Conservation (phyloP, 2,113 vertebrate genomes). For the Lanius ludovicianus region DNA sequence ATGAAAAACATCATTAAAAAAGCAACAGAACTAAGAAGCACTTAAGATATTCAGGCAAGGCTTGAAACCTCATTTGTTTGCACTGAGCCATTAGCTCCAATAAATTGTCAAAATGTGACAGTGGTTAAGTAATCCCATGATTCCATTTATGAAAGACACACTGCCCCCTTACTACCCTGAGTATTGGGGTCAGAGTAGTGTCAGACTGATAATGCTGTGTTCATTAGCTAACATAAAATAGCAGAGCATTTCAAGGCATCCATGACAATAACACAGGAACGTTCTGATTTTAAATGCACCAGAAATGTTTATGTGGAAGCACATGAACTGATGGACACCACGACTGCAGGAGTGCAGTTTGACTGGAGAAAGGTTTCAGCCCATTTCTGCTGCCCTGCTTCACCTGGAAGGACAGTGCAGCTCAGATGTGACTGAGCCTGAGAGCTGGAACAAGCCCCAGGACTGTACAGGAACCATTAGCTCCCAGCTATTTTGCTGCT, state of each 20-base stretch:
- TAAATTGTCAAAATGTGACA: neutral
- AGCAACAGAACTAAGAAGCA: neutral
- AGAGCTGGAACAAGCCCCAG: neutral
- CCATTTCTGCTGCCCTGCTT: neutral
- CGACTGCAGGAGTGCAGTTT: neutral
- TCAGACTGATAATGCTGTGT: neutral
- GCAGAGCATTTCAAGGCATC: neutral
- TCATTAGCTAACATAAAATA: neutral
- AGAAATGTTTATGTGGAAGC: neutral
- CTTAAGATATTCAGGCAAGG: neutral
- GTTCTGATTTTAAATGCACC: neutral
- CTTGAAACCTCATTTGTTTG: neutral
- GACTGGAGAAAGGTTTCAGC: neutral
- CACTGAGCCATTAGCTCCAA: neutral
- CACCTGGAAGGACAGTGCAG: accelerated
- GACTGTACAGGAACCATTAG: neutral
- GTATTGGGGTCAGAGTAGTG: neutral
- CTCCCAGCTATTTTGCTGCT: neutral
- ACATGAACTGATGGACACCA: neutral
- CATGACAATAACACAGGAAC: neutral
- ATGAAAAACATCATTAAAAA: neutral
- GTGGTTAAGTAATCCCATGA: neutral
- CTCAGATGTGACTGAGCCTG: neutral
- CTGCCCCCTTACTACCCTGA: neutral
- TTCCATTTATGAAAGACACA: neutral